Conservation (phyloP, 2,888 invertebrate genomes). For the Drosophila flavopinicola region DNA sequence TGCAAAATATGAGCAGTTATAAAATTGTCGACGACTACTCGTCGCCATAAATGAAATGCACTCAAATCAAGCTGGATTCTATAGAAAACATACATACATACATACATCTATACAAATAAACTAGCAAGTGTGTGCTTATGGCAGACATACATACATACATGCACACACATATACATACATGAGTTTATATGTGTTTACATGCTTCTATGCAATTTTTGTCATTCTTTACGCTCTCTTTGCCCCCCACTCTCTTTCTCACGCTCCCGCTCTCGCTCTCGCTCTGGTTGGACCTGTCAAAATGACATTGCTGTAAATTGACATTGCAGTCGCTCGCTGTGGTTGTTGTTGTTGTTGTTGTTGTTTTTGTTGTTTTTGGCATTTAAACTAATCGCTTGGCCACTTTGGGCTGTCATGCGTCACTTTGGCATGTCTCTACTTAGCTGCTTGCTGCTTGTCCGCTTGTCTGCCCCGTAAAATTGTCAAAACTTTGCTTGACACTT, state of each 20-base stretch:
- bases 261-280: background rate
- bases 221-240: constrained; percentile 22
- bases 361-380: constrained; percentile 50
- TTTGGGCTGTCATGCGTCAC: constrained; percentile 53
- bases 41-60: too few relatives aligned
- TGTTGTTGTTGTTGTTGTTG: constrained; percentile 13
- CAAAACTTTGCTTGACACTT: constrained; percentile 46
- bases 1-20: too few relatives aligned
- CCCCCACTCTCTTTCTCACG: background rate
- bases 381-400: constrained; percentile 63
- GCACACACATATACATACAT: background rate
- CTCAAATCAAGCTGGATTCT: constrained; percentile 14
- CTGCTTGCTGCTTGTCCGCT: background rate
- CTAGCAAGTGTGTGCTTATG: too few relatives aligned
- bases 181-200: background rate
- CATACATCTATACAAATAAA: background rate
- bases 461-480: constrained; percentile 15
- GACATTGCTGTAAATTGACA: constrained; percentile 42
- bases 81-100: background rate
- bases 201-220: constrained; percentile 18
- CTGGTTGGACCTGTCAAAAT: constrained; percentile 33
- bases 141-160: too few relatives aligned
- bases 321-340: constrained; percentile 34
- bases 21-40: too few relatives aligned
- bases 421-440: constrained; percentile 47